Evolutionary conservation across 2,797 vertebrate genomes (phyloP).

Genomic region (Astyanax mexicanus): DNA sequence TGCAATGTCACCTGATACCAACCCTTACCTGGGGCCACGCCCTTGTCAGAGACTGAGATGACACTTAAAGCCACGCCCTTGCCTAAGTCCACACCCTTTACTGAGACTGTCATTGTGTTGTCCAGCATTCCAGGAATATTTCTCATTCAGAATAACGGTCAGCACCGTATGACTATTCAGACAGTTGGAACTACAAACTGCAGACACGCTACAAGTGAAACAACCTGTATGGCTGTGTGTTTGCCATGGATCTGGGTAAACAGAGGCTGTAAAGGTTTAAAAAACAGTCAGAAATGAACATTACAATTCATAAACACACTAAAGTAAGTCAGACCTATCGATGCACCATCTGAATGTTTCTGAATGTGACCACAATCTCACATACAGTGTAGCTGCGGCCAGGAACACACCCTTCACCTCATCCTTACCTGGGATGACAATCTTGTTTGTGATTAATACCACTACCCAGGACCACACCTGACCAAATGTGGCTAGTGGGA

Average conservation of each 20-base stretch:
- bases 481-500: neutral
- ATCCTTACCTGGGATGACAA: neutral
- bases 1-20: too few species aligned
- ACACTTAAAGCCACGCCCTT: too few species aligned
- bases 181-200: neutral
- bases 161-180: neutral
- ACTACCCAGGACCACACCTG: too few species aligned
- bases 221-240: neutral
- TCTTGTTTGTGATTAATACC: neutral
- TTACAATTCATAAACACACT: neutral
- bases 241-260: neutral
- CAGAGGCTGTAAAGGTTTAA: neutral
- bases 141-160: neutral
- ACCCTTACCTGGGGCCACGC: neutral
- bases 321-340: too few species aligned
- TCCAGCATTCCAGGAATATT: too few species aligned
- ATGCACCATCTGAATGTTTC: neutral
- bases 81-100: neutral
- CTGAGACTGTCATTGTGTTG: neutral
- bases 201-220: neutral
- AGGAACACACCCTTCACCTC: neutral
- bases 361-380: neutral
- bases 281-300: neutral
- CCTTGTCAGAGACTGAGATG: neutral
- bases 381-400: too few species aligned